These are phyloP conservation scores for Huso huso DNA, from an alignment of 2,797 vertebrate species.

Conservation along the genomic window DNA sequence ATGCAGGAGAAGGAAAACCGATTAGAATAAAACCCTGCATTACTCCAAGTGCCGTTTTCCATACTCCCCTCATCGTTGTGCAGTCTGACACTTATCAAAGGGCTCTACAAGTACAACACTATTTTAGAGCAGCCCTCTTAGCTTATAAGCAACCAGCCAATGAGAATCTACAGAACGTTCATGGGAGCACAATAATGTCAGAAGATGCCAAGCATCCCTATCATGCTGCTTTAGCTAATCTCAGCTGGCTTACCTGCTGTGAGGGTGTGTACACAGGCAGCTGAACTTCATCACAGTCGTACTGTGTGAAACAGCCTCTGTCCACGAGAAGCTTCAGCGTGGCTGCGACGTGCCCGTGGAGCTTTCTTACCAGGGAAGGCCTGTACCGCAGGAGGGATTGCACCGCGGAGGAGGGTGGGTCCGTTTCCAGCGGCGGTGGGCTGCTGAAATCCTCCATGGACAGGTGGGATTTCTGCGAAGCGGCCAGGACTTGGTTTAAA, in stretches of 20 bases:
- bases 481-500: constrained; percentile 46
- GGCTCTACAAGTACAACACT: too few relatives aligned
- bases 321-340: constrained; percentile 45
- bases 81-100: too few relatives aligned
- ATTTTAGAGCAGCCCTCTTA: too few relatives aligned
- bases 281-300: constrained; percentile 61
- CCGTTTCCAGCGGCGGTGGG: constrained; percentile 11
- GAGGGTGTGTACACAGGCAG: constrained; percentile 62
- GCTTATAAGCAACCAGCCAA: too few relatives aligned
- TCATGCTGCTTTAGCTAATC: background rate
- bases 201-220: too few relatives aligned
- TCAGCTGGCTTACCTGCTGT: constrained; percentile 59
- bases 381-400: constrained; percentile 51
- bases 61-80: too few relatives aligned
- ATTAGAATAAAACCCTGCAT: too few relatives aligned
- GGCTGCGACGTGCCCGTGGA: constrained; percentile 49
- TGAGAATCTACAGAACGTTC: too few relatives aligned
- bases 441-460: constrained; percentile 24
- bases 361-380: constrained; percentile 51
- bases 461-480: constrained; percentile 31
- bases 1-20: too few relatives aligned
- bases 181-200: too few relatives aligned
- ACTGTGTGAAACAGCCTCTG: constrained; percentile 49
- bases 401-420: constrained; percentile 21
- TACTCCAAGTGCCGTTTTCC: too few relatives aligned